Conservation (phyloP, 2,888 invertebrate genomes). For the Podotricha telesiphe region DNA sequence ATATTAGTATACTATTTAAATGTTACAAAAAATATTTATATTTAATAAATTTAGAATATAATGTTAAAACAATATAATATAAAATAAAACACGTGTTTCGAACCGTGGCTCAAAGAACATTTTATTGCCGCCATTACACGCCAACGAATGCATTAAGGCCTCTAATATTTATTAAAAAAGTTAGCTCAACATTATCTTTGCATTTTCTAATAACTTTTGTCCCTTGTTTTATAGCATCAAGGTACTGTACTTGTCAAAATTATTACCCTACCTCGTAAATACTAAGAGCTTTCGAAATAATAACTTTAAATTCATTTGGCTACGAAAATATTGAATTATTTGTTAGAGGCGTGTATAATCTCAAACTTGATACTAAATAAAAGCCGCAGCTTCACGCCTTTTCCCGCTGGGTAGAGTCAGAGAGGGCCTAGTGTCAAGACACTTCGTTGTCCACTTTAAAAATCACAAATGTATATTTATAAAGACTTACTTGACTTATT, state of each 20-base stretch:
- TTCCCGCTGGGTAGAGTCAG: too few relatives aligned
- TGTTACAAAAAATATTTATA: too few relatives aligned
- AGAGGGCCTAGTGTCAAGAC: too few relatives aligned
- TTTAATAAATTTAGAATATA: conserved; percentile 23
- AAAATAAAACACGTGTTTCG: conserved; percentile 37
- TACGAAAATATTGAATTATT: neutral
- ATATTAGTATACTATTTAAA: too few relatives aligned
- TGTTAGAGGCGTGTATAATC: too few relatives aligned
- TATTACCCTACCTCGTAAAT: neutral
- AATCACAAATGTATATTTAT: too few relatives aligned
- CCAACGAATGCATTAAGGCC: conserved; percentile 34
- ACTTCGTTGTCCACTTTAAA: too few relatives aligned
- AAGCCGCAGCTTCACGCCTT: too few relatives aligned
- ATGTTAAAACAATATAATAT: conserved; percentile 37
- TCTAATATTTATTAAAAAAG: conserved; percentile 39
- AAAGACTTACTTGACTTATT: too few relatives aligned
- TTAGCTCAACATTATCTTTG: conserved; percentile 31
- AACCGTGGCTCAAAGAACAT: conserved; percentile 28
- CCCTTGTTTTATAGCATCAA: neutral
- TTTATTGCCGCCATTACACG: conserved; percentile 36
- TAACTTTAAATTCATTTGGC: neutral
- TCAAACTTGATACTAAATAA: too few relatives aligned
- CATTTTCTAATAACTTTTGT: conserved; percentile 15
- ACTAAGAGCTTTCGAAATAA: neutral
- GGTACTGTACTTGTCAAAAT: neutral